Evolutionary conservation across 1,140 invertebrate genomes (phyloP), one percentile per base, ranked within the genome.

Genomic region (Sarcophaga bullata): DNA sequence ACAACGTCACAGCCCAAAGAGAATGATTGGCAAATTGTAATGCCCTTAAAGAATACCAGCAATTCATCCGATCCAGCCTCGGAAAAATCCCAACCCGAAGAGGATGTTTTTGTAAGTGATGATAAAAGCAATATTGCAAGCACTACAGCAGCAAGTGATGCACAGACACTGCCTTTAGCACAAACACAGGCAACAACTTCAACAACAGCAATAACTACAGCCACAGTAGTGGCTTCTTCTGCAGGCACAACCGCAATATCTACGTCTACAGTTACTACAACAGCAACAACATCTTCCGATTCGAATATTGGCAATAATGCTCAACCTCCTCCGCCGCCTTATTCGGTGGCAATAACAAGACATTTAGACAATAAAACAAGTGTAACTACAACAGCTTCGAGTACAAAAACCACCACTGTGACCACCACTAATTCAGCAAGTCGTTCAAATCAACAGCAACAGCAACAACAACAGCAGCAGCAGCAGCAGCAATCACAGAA

Each of bases 1-100:
- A 76, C 73, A 5, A 85, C 85, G 72, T 81, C 85, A 80, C 68
- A 82, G n/a, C 25, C 17, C 81, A 81, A 87, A 58, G 81, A 87
- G 81, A 90, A 89, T 49, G 91, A 89, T 52, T 90, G 89, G 89
- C 89, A 90, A 81, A 87, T 90, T 81, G 87, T 90, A 0, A 87
- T 89, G 86, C 86, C 88, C 2, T 81, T 90, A n/a, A 85, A 52
- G 82, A 83, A 10, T 8, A 86, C 86, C 52, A 89, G 88, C 48
- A 89, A 89, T 76, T 88, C 87, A 50, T 89, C 87, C 13, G 88
- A 89, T 84, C 88, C 88, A 7, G 88, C 88, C 13, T 89, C 88
- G 5, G 88, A 89, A 76, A 89, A 84, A 76, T 89, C 86, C 54
- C 86, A 87, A 49, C 37, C 87, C 25, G 86, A 89, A 46, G 88